Percentiles rank a stretch among this genome's conserved stretches.
phyloP scores from a whole-genome alignment of 2,113 vertebrate species.

The Ancistrus triradiatus region DNA sequence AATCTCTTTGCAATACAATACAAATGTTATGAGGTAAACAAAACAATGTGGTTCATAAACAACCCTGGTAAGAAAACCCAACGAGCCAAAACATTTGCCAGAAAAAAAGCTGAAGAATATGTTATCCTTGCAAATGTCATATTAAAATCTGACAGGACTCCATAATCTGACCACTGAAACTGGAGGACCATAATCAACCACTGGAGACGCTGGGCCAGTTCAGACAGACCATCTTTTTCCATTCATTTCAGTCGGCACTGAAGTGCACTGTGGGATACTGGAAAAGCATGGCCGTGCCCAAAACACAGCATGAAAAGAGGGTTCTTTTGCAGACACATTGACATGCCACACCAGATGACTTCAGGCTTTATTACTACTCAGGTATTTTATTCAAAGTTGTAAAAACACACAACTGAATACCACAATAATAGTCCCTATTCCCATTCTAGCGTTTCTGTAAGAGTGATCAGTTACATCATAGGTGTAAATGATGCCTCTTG shows the following conservation, averaged over 20 bases:
- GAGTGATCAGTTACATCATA: background rate
- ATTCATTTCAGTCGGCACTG: background rate
- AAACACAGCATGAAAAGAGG: background rate
- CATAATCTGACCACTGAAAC: background rate
- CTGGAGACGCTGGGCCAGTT: background rate
- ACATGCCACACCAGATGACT: background rate
- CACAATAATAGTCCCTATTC: background rate
- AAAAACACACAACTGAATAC: background rate
- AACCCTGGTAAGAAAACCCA: background rate
- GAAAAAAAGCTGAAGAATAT: background rate
- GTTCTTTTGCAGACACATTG: background rate
- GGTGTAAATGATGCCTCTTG: too few species aligned
- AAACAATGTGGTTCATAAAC: constrained; percentile 8
- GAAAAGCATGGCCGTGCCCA: background rate
- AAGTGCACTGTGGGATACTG: background rate
- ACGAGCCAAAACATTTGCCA: background rate
- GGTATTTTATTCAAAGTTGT: background rate
- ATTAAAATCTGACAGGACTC: background rate
- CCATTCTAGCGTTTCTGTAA: background rate
- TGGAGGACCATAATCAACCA: background rate
- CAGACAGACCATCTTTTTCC: background rate
- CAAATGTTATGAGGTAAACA: background rate
- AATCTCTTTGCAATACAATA: background rate
- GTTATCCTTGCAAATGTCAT: background rate
- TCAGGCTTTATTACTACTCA: background rate